Conservation (phyloP, 2,113 vertebrate species). For the Ondatra zibethicus region DNA sequence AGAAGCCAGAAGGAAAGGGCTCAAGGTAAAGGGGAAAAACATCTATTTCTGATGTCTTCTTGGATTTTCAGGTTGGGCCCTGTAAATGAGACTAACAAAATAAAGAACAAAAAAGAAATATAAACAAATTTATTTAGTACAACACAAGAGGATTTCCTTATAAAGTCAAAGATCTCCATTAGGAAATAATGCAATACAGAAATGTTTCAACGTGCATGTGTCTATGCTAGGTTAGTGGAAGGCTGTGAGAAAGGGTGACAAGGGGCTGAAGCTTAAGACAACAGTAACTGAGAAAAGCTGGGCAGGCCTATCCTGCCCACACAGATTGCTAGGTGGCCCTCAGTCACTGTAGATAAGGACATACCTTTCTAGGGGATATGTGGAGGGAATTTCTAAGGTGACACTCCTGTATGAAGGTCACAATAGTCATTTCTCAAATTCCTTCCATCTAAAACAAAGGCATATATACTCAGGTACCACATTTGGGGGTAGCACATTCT, state of each 20-base stretch:
- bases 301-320: not conserved
- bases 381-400: not conserved
- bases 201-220: not conserved
- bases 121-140: not conserved
- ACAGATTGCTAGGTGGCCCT: not conserved
- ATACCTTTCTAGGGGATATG: not conserved
- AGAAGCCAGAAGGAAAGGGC: not conserved
- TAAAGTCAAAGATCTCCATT: not conserved
- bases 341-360: not conserved
- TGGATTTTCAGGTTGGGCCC: not conserved
- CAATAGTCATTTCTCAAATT: not conserved
- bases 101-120: not conserved
- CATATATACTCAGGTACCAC: not conserved
- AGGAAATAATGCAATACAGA: not conserved
- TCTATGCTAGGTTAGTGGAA: too few species aligned
- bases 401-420: not conserved
- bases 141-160: not conserved
- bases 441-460: not conserved
- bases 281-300: fast-evolving
- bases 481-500: not conserved
- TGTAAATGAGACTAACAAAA: not conserved
- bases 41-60: not conserved
- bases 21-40: not conserved
- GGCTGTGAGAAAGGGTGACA: too few species aligned
- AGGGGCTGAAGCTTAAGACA: not conserved